A percentile compares a stretch with the other conserved stretches of the same genome.
Evolutionary conservation across 2,797 vertebrate genomes (phyloP).

Genomic region (Eospalax fontanierii): DNA sequence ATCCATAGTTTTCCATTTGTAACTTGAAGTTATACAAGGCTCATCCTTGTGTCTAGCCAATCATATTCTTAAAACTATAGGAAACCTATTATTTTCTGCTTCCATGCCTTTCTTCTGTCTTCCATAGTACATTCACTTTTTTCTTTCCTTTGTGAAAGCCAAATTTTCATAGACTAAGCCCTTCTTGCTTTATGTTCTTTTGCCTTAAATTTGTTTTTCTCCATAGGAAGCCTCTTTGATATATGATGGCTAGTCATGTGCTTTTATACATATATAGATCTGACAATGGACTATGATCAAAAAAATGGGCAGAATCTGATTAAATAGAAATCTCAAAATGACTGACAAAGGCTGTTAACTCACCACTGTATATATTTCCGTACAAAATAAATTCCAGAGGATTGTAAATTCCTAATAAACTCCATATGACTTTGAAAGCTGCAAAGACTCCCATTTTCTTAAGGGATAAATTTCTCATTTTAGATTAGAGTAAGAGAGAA

Average conservation of each 20-base stretch:
- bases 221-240: constrained; percentile 18
- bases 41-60: background rate
- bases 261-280: background rate
- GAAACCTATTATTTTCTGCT: background rate
- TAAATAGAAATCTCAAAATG: constrained; percentile 67
- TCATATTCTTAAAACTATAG: background rate
- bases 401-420: constrained; percentile 60
- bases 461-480: constrained; percentile 58
- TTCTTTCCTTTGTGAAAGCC: background rate
- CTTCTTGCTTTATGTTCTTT: background rate
- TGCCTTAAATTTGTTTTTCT: background rate
- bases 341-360: constrained; percentile 62
- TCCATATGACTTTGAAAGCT: background rate
- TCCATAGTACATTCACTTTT: constrained; percentile 5
- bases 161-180: constrained; percentile 29
- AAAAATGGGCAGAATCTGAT: constrained; percentile 56
- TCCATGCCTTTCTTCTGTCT: background rate
- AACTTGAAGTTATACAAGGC: background rate
- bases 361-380: constrained; percentile 45
- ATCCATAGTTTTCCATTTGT: background rate
- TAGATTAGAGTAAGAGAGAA: constrained; percentile 35
- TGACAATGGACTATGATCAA: background rate
- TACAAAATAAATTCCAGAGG: constrained; percentile 61
- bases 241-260: constrained; percentile 15
- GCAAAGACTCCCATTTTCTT: constrained; percentile 63